These are phyloP conservation scores for Noctua janthina DNA, from an alignment of 2,888 invertebrate species.

Conservation along the genomic window DNA sequence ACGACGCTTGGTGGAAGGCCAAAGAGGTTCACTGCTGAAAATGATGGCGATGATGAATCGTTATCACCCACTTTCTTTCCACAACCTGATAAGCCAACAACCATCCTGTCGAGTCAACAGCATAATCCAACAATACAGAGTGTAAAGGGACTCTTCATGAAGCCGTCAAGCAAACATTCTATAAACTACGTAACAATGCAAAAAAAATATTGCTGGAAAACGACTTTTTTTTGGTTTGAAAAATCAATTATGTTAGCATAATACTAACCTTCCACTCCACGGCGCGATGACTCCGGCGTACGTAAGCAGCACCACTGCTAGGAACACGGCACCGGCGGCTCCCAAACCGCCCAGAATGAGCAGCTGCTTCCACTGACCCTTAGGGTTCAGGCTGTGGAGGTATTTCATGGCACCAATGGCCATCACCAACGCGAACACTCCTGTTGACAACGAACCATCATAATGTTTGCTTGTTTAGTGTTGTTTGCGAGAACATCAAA, in stretches of 20 bases:
- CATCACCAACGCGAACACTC: conserved; percentile 98
- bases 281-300: conserved; percentile 98
- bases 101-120: too few species aligned
- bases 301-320: conserved; percentile 96
- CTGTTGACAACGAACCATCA: conserved; percentile 84
- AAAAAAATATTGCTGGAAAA: background rate
- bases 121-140: background rate
- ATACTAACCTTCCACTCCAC: conserved; percentile 94
- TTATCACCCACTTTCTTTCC: too few species aligned
- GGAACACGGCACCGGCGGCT: conserved; percentile 95
- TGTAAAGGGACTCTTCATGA: too few species aligned
- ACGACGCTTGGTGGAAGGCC: background rate
- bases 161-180: background rate
- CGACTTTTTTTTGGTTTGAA: background rate
- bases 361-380: conserved; percentile 96
- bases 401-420: conserved; percentile 96
- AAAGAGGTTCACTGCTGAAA: background rate
- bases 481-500: background rate
- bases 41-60: too few species aligned
- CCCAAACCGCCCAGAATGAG: conserved; percentile 94
- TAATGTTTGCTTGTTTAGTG: background rate
- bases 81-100: too few species aligned
- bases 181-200: too few species aligned
- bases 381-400: conserved; percentile 96
- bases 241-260: background rate